Conservation (phyloP, 2,113 vertebrate species). For the Lophura nycthemera region DNA sequence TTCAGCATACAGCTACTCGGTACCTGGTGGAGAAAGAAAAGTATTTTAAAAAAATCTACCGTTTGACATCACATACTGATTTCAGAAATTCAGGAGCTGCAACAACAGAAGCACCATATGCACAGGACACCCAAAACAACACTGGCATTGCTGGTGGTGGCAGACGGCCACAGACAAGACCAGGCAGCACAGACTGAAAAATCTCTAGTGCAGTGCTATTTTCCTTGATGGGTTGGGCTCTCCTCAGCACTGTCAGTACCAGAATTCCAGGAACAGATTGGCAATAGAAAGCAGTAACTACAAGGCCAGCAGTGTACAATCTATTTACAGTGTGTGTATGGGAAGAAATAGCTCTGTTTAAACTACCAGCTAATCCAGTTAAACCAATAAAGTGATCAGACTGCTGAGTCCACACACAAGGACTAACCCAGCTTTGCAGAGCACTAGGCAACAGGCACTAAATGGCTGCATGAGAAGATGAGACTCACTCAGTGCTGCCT, state of each 20-base stretch:
- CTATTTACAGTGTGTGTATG: not conserved
- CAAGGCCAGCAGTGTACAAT: not conserved
- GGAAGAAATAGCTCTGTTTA: not conserved
- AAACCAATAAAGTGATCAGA: not conserved
- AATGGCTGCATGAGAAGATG: not conserved
- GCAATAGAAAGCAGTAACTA: not conserved
- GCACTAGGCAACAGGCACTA: not conserved
- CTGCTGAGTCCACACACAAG: not conserved
- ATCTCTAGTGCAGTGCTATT: not conserved
- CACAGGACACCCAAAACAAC: not conserved
- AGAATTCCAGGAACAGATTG: not conserved
- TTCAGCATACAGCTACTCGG: not conserved
- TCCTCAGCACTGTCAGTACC: not conserved
- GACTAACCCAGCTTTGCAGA: not conserved
- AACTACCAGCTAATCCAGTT: not conserved
- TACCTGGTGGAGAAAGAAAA: rapidly evolving
- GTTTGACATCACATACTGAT: not conserved
- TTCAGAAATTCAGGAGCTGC: not conserved
- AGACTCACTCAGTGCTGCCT: not conserved
- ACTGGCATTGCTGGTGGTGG: not conserved
- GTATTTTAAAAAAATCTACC: rapidly evolving
- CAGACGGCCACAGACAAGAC: not conserved
- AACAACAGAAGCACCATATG: not conserved
- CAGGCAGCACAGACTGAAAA: not conserved
- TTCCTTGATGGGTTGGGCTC: not conserved